phyloP scores from a whole-genome alignment of 2,888 invertebrate genomes.

The Heliconius charithonia region DNA sequence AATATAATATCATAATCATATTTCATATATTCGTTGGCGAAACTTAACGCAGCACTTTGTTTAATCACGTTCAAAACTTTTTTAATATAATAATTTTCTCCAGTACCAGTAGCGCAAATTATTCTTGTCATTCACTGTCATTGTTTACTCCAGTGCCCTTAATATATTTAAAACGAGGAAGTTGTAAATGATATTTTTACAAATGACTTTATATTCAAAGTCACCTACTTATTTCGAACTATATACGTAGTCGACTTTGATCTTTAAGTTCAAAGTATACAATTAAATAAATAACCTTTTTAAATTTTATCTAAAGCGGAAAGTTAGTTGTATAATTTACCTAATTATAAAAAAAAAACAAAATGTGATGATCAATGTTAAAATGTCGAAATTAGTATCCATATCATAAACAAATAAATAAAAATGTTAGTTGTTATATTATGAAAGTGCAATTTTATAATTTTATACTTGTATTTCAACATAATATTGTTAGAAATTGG shows the following conservation, averaged over 20 bases:
- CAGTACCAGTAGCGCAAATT: not conserved
- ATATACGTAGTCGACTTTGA: not conserved
- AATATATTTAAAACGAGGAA: slow-evolving; percentile 11
- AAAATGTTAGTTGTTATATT: not conserved
- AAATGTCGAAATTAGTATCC: not conserved
- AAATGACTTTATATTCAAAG: slow-evolving; percentile 15
- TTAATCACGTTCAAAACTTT: too few relatives aligned
- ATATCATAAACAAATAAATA: not conserved
- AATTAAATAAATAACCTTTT: not conserved
- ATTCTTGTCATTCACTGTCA: not conserved
- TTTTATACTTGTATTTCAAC: not conserved
- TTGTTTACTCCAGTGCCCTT: slow-evolving; percentile 17
- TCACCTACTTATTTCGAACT: not conserved
- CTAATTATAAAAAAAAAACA: not conserved
- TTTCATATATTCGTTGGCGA: too few relatives aligned
- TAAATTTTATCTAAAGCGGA: not conserved
- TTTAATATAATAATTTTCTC: not conserved
- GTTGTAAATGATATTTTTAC: slow-evolving; percentile 8
- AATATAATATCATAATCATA: too few relatives aligned
- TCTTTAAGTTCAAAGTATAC: not conserved
- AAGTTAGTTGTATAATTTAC: not conserved
- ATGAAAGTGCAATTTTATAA: not conserved
- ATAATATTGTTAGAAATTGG: too few relatives aligned
- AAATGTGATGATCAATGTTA: too few relatives aligned
- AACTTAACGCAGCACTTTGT: too few relatives aligned